Evolutionary conservation across 2,888 invertebrate genomes (phyloP), one percentile per base, ranked within the genome.

Genomic region (Metellina segmentata): DNA sequence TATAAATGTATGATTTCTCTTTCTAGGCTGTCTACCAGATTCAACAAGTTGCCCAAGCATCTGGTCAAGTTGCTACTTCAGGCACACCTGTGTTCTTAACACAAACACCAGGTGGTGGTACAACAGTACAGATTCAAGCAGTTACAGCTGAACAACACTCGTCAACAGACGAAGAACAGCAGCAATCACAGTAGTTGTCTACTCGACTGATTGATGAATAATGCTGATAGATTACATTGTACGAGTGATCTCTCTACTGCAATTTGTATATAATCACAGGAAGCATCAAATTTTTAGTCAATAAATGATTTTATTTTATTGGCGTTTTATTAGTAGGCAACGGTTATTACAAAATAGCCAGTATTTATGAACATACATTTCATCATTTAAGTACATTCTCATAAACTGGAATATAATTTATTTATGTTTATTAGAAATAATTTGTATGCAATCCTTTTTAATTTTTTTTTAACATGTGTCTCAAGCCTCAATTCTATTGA

Each of bases 1-100:
- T 49, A 13, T 74, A 9, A n/a, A n/a, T n/a, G n/a, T n/a, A n/a
- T n/a, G n/a, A n/a, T n/a, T 81, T 51, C 6, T 8, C n/a, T 16
- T 11, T 83, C n/a, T 34, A 92, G 92, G 88, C 92, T 71, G 92
- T 92, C 4, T 92, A 92, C 49, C 93, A 93, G 74, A 89, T 93
- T 34, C 92, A 92, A 20, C 90, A 90, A 71, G 92, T 90, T 2
- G 90, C 92, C 11, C 93, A 93, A 53, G 85, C 85, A 16, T 74
- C 89, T 77, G 93, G 93, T 8, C 93, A 93, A 52, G 89, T 86
- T 0, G 89, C 89, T 7, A 89, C 92, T 51, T 83, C 89, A 16
- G 89, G 82, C 20, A 92, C 92, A 4, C 93, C 93, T 49, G 93
- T 93, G 6, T 93, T 93, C 53, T 34, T 93, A 7, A 89, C 93